phyloP scores from a whole-genome alignment of 2,888 invertebrate species.

The Sinhomidia bicolor region DNA sequence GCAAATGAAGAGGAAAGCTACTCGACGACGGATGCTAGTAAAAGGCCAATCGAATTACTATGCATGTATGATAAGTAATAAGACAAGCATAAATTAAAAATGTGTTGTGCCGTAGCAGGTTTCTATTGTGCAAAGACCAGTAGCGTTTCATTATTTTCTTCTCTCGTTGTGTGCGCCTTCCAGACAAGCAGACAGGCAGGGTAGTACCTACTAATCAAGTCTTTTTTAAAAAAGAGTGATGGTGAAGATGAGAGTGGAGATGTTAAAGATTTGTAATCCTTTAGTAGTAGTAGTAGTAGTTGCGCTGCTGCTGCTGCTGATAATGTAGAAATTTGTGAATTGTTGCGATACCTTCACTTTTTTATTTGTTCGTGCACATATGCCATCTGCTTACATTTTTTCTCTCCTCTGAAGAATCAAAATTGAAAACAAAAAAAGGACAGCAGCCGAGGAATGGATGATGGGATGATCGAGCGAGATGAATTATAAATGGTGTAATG shows the following conservation, averaged over 20 bases:
- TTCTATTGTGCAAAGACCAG: conserved; percentile 39
- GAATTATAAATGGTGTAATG: conserved; percentile 46
- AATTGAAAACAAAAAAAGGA: conserved; percentile 25
- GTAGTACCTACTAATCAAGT: conserved; percentile 8
- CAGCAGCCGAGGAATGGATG: background rate
- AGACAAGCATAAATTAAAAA: conserved; percentile 41
- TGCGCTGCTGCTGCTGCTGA: too few species aligned
- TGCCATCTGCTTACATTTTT: conserved; percentile 14
- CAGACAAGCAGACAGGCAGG: conserved; percentile 16
- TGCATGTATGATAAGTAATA: background rate
- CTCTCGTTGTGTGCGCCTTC: conserved; percentile 1
- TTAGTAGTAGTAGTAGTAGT: background rate
- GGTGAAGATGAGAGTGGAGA: conserved; percentile 15
- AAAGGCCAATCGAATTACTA: conserved; percentile 9
- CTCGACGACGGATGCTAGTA: background rate
- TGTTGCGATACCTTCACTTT: conserved; percentile 10
- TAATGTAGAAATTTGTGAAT: conserved; percentile 39
- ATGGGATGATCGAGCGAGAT: conserved; percentile 17
- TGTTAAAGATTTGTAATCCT: background rate
- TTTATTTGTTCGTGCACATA: conserved; percentile 5
- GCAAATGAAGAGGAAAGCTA: conserved; percentile 32
- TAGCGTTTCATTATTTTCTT: conserved; percentile 26
- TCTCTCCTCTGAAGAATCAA: conserved; percentile 31
- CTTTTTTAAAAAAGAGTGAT: conserved; percentile 24
- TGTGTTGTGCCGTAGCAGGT: background rate